A percentile compares a stretch with the other conserved stretches of the same genome.
Evolutionary conservation across 2,888 invertebrate genomes (phyloP).

Genomic region (Labia minor): DNA sequence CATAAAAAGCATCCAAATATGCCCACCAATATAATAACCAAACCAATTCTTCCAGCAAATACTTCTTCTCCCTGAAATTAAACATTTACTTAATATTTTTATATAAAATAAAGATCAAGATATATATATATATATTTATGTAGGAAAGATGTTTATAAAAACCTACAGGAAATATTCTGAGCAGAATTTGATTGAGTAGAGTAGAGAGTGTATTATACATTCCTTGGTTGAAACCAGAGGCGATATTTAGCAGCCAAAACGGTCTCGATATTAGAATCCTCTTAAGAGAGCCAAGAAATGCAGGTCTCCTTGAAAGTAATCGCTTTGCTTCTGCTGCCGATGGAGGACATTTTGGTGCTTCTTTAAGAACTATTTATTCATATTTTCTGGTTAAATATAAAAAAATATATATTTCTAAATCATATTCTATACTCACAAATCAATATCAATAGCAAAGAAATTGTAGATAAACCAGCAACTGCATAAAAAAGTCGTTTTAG

Average conservation of each 20-base stretch:
- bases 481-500: background rate
- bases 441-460: background rate
- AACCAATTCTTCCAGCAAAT: conserved; percentile 16
- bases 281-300: background rate
- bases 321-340: background rate
- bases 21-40: conserved; percentile 16
- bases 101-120: too few relatives aligned
- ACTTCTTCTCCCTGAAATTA: conserved; percentile 6
- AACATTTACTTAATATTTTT: too few relatives aligned
- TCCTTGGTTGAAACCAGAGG: background rate
- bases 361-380: background rate
- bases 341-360: background rate
- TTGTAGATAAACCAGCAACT: background rate
- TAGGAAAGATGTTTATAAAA: too few relatives aligned
- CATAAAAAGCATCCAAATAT: conserved; percentile 13
- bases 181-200: background rate
- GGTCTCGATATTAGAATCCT: background rate
- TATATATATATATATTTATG: too few relatives aligned
- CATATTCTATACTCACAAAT: background rate
- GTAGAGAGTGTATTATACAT: background rate
- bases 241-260: background rate
- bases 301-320: background rate
- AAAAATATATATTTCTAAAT: too few relatives aligned
- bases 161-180: background rate
- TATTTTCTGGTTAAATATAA: too few relatives aligned